phyloP scores from a whole-genome alignment of 2,888 invertebrate species.

The Thera obeliscata region DNA sequence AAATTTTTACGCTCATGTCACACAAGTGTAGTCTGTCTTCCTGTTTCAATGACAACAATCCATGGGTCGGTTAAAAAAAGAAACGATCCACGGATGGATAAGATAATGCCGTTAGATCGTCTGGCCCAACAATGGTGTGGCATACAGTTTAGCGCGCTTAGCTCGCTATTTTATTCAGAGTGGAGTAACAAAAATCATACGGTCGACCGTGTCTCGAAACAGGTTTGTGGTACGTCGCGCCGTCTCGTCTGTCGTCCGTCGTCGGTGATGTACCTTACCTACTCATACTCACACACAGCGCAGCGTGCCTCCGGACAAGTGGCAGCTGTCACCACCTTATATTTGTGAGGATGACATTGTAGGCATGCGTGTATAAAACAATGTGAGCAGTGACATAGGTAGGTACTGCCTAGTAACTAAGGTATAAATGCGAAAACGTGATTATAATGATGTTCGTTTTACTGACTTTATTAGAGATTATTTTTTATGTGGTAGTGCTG shows the following conservation, averaged over 20 bases:
- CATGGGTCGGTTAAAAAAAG: conserved; percentile 63
- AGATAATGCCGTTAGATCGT: conserved; percentile 76
- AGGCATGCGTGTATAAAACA: conserved; percentile 22
- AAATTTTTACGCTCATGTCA: conserved; percentile 36
- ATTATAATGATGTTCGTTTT: neutral
- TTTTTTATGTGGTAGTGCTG: no score
- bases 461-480: neutral
- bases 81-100: conserved; percentile 74
- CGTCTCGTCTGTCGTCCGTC: conserved; percentile 49
- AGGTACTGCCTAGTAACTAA: neutral
- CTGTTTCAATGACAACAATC: conserved; percentile 64
- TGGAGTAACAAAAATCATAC: conserved; percentile 61
- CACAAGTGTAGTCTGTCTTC: conserved; percentile 47
- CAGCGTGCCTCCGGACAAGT: conserved; percentile 43
- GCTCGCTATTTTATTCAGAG: conserved; percentile 53
- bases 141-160: conserved; percentile 68
- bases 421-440: conserved; percentile 8
- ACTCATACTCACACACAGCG: conserved; percentile 3
- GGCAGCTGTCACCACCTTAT: conserved; percentile 58
- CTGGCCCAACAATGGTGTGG: conserved; percentile 71
- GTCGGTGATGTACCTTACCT: conserved; percentile 50
- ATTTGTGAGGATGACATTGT: conserved; percentile 35
- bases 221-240: conserved; percentile 68
- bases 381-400: conserved; percentile 14
- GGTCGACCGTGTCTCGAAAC: conserved; percentile 60